These are phyloP conservation scores for Chymomyza amoena DNA, from an alignment of 2,888 invertebrate species.

Conservation along the genomic window DNA sequence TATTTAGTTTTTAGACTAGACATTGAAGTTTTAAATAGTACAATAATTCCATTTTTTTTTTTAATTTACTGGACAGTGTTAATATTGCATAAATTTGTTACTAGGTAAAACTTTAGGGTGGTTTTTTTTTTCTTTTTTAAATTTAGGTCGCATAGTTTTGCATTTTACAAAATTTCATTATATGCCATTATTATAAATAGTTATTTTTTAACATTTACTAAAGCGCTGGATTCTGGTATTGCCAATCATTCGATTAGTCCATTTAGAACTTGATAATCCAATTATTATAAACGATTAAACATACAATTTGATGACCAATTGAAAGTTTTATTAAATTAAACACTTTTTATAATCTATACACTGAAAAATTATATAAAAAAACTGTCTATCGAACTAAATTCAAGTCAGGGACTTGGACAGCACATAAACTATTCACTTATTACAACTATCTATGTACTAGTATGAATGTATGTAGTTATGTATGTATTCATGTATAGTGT, in stretches of 20 bases:
- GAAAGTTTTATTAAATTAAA: not conserved
- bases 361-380: not conserved
- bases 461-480: not conserved
- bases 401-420: not conserved
- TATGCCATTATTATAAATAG: not conserved
- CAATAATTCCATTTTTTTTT: not conserved
- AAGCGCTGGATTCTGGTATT: slow-evolving; percentile 28
- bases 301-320: not conserved
- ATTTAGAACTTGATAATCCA: slow-evolving; percentile 14
- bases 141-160: slow-evolving; percentile 55
- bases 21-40: slow-evolving; percentile 37
- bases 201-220: slow-evolving; percentile 1
- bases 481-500: not conserved
- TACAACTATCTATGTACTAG: not conserved
- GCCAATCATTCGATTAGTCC: slow-evolving; percentile 25
- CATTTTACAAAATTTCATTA: not conserved
- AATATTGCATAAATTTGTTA: slow-evolving; percentile 22
- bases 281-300: not conserved
- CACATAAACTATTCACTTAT: not conserved
- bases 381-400: not conserved
- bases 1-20: slow-evolving; percentile 54
- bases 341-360: not conserved
- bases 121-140: slow-evolving; percentile 33
- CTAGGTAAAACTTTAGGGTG: slow-evolving; percentile 49
- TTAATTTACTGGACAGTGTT: slow-evolving; percentile 48